These are phyloP conservation scores for Perccottus glenii DNA, from an alignment of 2,113 vertebrate species.

Conservation along the genomic window DNA sequence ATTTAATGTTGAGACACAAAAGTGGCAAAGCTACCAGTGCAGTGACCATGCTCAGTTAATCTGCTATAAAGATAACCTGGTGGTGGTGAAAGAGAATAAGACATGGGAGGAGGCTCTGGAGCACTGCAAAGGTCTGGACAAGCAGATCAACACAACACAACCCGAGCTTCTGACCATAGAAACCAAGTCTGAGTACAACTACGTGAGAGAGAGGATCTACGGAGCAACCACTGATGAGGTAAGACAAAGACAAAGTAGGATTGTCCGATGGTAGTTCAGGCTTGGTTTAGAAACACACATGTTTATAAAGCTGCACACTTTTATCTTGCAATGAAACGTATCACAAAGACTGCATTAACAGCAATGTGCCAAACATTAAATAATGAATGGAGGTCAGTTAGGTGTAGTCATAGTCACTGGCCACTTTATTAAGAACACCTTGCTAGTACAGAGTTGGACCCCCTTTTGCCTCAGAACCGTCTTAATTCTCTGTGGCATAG, in stretches of 20 bases:
- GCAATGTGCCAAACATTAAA: too few species aligned
- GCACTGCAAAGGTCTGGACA: slow-evolving; percentile 27
- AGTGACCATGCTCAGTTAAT: accelerated
- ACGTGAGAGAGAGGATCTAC: slow-evolving; percentile 32
- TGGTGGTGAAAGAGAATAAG: slow-evolving; percentile 52
- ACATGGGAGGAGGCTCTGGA: slow-evolving; percentile 49
- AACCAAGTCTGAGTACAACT: accelerated
- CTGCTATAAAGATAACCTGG: slow-evolving; percentile 37
- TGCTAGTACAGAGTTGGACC: too few species aligned
- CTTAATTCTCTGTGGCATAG: too few species aligned
- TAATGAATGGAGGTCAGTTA: too few species aligned
- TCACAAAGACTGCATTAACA: background rate
- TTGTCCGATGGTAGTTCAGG: background rate
- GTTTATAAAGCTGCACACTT: too few species aligned
- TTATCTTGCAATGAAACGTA: too few species aligned
- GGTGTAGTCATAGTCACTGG: too few species aligned
- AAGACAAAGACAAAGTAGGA: background rate
- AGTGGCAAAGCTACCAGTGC: background rate
- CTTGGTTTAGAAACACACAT: background rate
- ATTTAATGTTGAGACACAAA: accelerated
- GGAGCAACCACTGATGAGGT: slow-evolving; percentile 40
- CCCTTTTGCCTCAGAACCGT: too few species aligned
- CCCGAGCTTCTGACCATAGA: slow-evolving; percentile 28
- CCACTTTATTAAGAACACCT: too few species aligned
- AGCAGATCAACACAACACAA: accelerated